phyloP scores from a whole-genome alignment of 2,888 invertebrate species.

The Trisateles emortualis region DNA sequence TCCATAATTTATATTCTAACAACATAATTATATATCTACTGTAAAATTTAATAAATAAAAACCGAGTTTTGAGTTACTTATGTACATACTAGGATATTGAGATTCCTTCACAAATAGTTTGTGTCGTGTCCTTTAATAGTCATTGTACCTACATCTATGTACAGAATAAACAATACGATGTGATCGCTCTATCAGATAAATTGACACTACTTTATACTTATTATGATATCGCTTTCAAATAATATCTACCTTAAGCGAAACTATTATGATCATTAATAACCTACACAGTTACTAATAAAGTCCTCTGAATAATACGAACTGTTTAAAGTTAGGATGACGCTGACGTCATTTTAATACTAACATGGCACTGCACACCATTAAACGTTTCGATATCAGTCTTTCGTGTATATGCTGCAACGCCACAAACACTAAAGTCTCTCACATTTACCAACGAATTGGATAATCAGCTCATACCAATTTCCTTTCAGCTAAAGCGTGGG shows the following conservation, averaged over 20 bases:
- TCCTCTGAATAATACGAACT: constrained; percentile 68
- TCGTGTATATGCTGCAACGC: constrained; percentile 62
- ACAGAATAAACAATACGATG: constrained; percentile 61
- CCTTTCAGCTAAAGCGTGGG: constrained; percentile 84
- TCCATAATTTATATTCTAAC: constrained; percentile 56
- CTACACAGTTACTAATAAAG: constrained; percentile 58
- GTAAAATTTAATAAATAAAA: constrained; percentile 71
- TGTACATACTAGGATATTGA: constrained; percentile 74
- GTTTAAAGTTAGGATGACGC: constrained; percentile 58
- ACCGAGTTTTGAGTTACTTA: constrained; percentile 63
- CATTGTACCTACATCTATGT: constrained; percentile 61
- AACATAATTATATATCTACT: constrained; percentile 62
- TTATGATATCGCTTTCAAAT: constrained; percentile 51
- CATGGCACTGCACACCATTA: constrained; percentile 83
- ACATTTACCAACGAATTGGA: constrained; percentile 35
- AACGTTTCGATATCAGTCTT: constrained; percentile 81
- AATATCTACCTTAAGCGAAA: constrained; percentile 56
- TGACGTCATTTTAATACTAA: constrained; percentile 75
- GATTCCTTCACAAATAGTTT: constrained; percentile 72
- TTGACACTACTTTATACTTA: constrained; percentile 43
- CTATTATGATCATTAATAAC: constrained; percentile 55
- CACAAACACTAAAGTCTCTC: constrained; percentile 48
- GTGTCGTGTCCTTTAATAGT: constrained; percentile 63
- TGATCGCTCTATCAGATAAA: constrained; percentile 58
- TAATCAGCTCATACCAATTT: constrained; percentile 71